Percentiles rank a stretch among this genome's conserved stretches.
Evolutionary conservation across 2,113 vertebrate genomes (phyloP).

Genomic region (Gavialis gangeticus): DNA sequence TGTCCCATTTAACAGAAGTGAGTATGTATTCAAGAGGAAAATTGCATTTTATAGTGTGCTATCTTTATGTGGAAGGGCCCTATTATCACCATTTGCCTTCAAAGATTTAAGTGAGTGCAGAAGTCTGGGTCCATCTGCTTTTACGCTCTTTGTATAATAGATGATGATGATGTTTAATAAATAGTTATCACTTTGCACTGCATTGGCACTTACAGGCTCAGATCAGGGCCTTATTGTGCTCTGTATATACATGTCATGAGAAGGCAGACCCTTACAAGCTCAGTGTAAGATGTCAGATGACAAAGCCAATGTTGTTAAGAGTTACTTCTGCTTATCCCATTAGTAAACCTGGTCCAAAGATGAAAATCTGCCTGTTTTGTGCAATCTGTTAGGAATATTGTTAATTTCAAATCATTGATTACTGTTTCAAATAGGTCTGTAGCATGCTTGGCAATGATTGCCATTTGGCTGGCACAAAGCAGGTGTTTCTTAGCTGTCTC

Average conservation of each 20-base stretch:
- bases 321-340: neutral
- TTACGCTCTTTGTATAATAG: neutral
- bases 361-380: neutral
- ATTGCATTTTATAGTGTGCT: constrained; percentile 18
- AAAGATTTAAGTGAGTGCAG: constrained; percentile 22
- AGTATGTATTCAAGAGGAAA: constrained; percentile 12
- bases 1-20: constrained; percentile 12
- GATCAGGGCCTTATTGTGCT: neutral
- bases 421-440: neutral
- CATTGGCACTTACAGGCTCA: neutral
- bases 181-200: neutral
- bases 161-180: neutral
- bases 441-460: constrained; percentile 18
- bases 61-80: neutral
- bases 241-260: neutral
- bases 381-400: neutral
- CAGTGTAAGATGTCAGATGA: neutral
- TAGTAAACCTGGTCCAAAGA: neutral
- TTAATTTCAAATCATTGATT: constrained; percentile 3
- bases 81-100: constrained; percentile 15
- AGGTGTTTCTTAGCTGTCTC: constrained; percentile 51
- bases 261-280: neutral
- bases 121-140: neutral
- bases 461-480: constrained; percentile 27
- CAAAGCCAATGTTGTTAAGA: neutral